Conservation (phyloP, 2,113 vertebrate genomes). For the Arvicanthis niloticus region DNA sequence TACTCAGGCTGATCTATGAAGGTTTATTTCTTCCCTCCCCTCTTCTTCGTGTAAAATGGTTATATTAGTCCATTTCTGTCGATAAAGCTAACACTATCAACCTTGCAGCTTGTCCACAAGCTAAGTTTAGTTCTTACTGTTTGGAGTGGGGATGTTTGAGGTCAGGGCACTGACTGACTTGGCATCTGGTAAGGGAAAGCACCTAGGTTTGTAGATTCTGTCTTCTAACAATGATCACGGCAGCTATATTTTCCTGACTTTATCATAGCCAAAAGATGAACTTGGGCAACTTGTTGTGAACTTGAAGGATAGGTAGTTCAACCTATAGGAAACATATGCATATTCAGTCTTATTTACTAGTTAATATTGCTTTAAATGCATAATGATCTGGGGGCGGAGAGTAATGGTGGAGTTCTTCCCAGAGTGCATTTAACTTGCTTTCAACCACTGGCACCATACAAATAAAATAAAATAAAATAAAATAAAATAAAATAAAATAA, state of each 20-base stretch:
- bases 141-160: neutral
- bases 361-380: neutral
- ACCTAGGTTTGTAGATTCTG: no score
- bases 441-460: neutral
- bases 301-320: neutral
- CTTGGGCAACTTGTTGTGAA: neutral
- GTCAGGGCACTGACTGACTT: neutral
- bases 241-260: neutral
- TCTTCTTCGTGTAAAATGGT: neutral
- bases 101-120: neutral
- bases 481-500: neutral
- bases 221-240: neutral
- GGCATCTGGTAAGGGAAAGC: neutral
- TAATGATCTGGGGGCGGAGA: rapidly evolving
- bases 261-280: neutral
- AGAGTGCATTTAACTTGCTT: neutral
- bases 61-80: neutral
- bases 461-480: neutral
- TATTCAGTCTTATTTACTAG: neutral
- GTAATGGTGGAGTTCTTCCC: neutral
- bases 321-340: neutral
- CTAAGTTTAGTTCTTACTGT: neutral
- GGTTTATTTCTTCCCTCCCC: neutral
- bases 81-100: neutral
- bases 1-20: neutral